Base-by-base conservation (phyloP, 2,797 vertebrate species). In the Amphiprion clarkii region DNA sequence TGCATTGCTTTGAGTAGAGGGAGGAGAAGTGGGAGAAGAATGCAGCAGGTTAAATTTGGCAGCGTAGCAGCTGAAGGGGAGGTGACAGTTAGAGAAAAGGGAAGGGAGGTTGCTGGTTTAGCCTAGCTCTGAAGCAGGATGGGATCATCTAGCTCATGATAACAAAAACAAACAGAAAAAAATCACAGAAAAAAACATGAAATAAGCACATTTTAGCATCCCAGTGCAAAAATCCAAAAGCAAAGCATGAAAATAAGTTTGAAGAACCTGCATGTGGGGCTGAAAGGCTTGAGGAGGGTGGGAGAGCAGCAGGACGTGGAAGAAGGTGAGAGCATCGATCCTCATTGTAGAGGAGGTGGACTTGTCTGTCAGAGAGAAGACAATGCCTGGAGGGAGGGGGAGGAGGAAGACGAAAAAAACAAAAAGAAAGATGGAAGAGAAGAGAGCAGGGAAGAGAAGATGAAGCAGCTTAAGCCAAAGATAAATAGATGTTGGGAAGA, bases 61-160 rank as follows among this genome's bases (percentile, higher is more conserved):
- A 95, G 94, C 93, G 89, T 89, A 92, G 91, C 87, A 95, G 86
- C 92, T 91, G 92, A 90, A 89, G 93, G 88, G 92, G 78, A 85
- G 89, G 90, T 68, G 76, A 78, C 39, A 69, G 79, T 69, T 71
- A 42, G 46, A 60, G 65, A 40, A 55, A 17, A 51, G 29, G 33
- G n/a, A 5, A 9, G 79, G 1, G 48, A 14, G 1, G 12, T 31
- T 42, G 72, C 67, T 74, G 79, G 65, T 83, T 63, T 56, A 16
- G 48, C 79, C 89, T 96, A 99, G 95, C 96, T 99, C 89, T 99
- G 94, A 88, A 99, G 97, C 87, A 99, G 93, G 87, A 99, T 96
- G 79, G 96, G 96, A 90, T 99, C 98, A 87, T 99, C 98, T 57
- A 99, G 91, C 95, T 99, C 97, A 54, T 98, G 96, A 23, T 23